Percentiles rank a stretch among this genome's conserved stretches.
These are phyloP conservation scores for Uloborus diversus DNA, from an alignment of 1,140 invertebrate genomes.

Conservation along the genomic window DNA sequence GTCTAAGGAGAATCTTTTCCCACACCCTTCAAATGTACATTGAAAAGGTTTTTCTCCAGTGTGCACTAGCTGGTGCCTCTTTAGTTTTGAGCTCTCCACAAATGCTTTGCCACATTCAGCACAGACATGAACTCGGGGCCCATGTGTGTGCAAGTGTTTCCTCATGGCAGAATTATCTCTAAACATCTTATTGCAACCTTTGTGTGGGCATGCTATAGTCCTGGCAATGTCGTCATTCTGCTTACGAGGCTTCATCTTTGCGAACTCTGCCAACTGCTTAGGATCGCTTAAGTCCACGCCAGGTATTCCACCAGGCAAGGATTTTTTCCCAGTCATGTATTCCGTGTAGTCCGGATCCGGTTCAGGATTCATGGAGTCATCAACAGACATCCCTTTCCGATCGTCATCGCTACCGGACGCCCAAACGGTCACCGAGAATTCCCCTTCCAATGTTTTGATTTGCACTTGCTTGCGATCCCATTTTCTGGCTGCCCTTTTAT, in stretches of 20 bases:
- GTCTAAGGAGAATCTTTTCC: slow-evolving; percentile 96
- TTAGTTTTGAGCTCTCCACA: slow-evolving; percentile 96
- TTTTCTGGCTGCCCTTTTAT: slow-evolving; percentile 69
- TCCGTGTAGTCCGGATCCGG: slow-evolving; percentile 93
- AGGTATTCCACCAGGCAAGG: slow-evolving; percentile 80
- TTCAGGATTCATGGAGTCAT: slow-evolving; percentile 71
- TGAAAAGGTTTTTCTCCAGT: slow-evolving; percentile 97
- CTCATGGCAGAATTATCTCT: slow-evolving; percentile 97
- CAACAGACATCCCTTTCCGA: slow-evolving; percentile 65
- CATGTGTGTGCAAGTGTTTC: slow-evolving; percentile 97
- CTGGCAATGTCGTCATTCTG: slow-evolving; percentile 79
- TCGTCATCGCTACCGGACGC: slow-evolving; percentile 89
- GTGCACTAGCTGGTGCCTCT: slow-evolving; percentile 92
- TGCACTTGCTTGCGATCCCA: slow-evolving; percentile 99
- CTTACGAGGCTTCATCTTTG: slow-evolving; percentile 84
- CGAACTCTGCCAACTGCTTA: slow-evolving; percentile 91
- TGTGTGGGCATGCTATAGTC: slow-evolving; percentile 95
- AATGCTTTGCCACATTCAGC: slow-evolving; percentile 99
- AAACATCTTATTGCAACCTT: slow-evolving; percentile 93
- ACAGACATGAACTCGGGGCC: slow-evolving; percentile 95
- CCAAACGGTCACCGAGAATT: slow-evolving; percentile 99
- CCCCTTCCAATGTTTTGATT: slow-evolving; percentile 97
- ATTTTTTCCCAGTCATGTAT: slow-evolving; percentile 90
- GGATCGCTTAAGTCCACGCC: slow-evolving; percentile 93
- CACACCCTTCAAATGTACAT: slow-evolving; percentile 98